phyloP scores from a whole-genome alignment of 2,113 vertebrate genomes.

The Bolborhynchus lineola region DNA sequence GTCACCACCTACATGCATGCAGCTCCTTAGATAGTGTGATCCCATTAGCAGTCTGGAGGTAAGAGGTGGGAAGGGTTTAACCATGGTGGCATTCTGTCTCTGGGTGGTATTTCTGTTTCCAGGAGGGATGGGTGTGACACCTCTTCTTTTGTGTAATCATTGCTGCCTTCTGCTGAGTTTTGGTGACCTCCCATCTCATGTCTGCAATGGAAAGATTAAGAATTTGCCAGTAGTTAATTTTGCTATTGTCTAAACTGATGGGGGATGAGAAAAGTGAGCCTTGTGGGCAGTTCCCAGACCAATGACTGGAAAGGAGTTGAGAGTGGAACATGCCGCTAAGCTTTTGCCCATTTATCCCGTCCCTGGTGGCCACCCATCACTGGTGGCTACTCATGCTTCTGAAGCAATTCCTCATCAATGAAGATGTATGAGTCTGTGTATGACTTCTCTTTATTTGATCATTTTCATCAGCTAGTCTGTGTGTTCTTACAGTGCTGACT shows the following conservation, averaged over 20 bases:
- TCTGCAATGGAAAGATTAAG: not conserved
- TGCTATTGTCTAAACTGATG: not conserved
- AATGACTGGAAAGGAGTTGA: not conserved
- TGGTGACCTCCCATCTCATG: not conserved
- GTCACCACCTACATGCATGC: not conserved
- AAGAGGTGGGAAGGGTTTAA: not conserved
- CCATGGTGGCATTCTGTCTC: not conserved
- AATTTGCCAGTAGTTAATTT: not conserved
- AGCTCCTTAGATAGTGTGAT: not conserved
- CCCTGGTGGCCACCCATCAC: not conserved
- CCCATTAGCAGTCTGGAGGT: not conserved
- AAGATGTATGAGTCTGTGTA: not conserved
- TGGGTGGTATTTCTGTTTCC: not conserved
- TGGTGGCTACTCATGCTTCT: not conserved
- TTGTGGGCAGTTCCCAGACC: not conserved
- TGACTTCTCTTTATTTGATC: not conserved
- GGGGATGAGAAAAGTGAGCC: not conserved
- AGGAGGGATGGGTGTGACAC: constrained; percentile 4
- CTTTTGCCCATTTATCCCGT: not conserved
- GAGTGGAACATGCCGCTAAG: not conserved
- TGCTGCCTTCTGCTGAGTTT: constrained; percentile 7
- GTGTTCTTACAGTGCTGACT: constrained; percentile 79
- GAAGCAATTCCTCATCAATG: not conserved
- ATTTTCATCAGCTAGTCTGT: not conserved
- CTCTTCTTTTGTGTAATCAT: constrained; percentile 18